phyloP scores from a whole-genome alignment of 1,140 invertebrate species.

The Pseudomyrmex concolor region DNA sequence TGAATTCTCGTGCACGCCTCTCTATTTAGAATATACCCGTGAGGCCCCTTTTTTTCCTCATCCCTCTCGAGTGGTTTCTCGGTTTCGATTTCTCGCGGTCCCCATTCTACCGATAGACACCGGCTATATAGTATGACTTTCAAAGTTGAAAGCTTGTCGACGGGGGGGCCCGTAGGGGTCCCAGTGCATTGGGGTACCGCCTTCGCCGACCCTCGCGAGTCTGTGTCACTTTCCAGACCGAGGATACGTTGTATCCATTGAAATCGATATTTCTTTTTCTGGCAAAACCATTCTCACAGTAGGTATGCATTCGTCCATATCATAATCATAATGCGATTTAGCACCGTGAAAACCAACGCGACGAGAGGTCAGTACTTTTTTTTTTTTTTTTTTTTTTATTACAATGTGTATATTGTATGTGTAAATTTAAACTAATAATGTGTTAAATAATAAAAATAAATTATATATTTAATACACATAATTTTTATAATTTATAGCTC shows the following conservation, averaged over 20 bases:
- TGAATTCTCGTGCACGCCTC: constrained; percentile 68
- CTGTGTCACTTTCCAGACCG: constrained; percentile 70
- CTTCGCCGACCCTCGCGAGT: constrained; percentile 64
- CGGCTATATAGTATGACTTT: constrained; percentile 75
- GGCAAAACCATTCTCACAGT: constrained; percentile 20
- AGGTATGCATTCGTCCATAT: constrained; percentile 45
- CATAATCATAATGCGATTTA: constrained; percentile 57
- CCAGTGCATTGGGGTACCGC: constrained; percentile 61
- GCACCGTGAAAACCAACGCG: constrained; percentile 25
- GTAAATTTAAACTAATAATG: no score
- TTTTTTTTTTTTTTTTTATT: background rate
- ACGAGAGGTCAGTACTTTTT: background rate
- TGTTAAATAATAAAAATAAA: no score
- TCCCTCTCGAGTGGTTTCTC: constrained; percentile 72
- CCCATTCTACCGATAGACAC: constrained; percentile 64
- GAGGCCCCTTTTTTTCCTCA: constrained; percentile 66
- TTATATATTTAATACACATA: no score
- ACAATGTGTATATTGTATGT: no score
- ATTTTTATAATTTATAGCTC: no score
- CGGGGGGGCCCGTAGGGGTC: constrained; percentile 73
- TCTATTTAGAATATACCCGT: constrained; percentile 68
- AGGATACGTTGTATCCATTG: constrained; percentile 74
- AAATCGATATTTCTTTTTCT: constrained; percentile 75
- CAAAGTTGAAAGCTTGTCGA: constrained; percentile 74
- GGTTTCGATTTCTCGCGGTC: constrained; percentile 68